Percentiles rank a stretch among this genome's conserved stretches.
Evolutionary conservation across 2,888 invertebrate genomes (phyloP).

Genomic region (Eristalis pertinax): DNA sequence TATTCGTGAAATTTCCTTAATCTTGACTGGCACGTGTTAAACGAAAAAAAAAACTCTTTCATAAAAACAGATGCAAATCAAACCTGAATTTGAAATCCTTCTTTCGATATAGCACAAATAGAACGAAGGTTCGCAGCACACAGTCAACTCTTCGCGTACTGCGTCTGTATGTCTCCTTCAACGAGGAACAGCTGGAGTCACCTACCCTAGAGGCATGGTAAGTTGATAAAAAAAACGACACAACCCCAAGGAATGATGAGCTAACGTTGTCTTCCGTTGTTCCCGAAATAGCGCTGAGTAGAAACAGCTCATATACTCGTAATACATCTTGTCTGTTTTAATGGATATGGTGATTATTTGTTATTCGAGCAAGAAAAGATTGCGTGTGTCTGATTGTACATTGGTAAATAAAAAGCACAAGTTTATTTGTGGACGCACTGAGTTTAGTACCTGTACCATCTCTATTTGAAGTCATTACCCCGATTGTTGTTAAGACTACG

Average conservation of each 20-base stretch:
- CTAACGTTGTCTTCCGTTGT: conserved; percentile 58
- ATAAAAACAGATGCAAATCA: conserved; percentile 48
- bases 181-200: conserved; percentile 45
- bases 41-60: conserved; percentile 17
- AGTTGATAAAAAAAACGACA: conserved; percentile 43
- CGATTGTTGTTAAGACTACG: neutral
- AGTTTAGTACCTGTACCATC: conserved; percentile 4
- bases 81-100: conserved; percentile 44
- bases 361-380: conserved; percentile 48
- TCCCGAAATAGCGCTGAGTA: conserved; percentile 55
- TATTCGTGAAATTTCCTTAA: conserved; percentile 36
- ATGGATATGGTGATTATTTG: conserved; percentile 64
- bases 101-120: neutral
- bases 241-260: conserved; percentile 55
- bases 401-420: conserved; percentile 15
- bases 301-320: conserved; percentile 38
- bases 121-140: neutral
- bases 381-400: conserved; percentile 10
- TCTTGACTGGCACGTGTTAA: conserved; percentile 58
- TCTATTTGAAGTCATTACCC: conserved; percentile 32
- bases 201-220: conserved; percentile 38
- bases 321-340: conserved; percentile 59
- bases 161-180: conserved; percentile 22
- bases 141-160: conserved; percentile 16
- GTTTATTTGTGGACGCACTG: conserved; percentile 32